Conservation (phyloP, 2,797 vertebrate species). For the Varecia variegata region DNA sequence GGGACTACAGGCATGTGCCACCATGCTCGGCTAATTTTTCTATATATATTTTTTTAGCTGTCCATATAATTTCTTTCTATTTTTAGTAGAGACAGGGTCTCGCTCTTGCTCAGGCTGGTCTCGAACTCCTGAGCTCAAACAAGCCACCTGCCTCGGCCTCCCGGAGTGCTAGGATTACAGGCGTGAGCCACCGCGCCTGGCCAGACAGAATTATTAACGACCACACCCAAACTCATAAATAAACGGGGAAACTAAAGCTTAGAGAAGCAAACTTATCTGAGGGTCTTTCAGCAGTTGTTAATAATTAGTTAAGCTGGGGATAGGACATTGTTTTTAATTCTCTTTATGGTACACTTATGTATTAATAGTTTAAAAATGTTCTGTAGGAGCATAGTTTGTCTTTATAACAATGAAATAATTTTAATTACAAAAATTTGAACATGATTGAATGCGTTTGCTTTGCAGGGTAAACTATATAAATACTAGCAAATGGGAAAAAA, state of each 20-base stretch:
- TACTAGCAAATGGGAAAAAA: neutral
- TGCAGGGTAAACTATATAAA: neutral
- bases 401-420: slow-evolving; percentile 22
- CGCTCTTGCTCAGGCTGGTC: too few relatives aligned
- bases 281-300: neutral
- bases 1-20: too few relatives aligned
- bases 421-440: neutral
- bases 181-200: too few relatives aligned
- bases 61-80: too few relatives aligned
- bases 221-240: neutral
- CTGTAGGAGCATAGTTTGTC: neutral
- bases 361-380: neutral
- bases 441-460: neutral
- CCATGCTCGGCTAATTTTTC: too few relatives aligned
- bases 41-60: too few relatives aligned
- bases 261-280: neutral
- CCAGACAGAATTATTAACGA: neutral
- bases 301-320: neutral
- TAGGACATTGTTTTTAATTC: neutral
- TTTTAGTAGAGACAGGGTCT: too few relatives aligned
- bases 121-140: too few relatives aligned
- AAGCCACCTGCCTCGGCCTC: too few relatives aligned
- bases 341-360: neutral
- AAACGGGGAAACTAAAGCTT: neutral
- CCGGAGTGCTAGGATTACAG: too few relatives aligned